Evolutionary conservation across 35 echinoderm and acorn worm species (phyloP).

Genomic region (Ophiothrix spiculata): DNA sequence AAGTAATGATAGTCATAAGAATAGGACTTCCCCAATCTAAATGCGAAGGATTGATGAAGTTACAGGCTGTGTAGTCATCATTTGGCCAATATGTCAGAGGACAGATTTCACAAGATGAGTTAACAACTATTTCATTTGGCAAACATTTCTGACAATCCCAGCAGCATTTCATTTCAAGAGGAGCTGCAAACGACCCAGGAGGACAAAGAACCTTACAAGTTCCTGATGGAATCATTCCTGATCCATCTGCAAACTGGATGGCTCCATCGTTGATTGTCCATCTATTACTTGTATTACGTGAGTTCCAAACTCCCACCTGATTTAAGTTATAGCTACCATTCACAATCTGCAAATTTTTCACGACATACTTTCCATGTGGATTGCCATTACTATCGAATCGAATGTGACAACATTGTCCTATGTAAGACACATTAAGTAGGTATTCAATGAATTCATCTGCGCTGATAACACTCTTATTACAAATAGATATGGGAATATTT

Average conservation of each 20-base stretch:
- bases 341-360: conserved; percentile 30
- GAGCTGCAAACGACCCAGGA: background rate
- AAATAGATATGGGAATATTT: no score
- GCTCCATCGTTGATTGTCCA: background rate
- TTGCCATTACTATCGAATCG: conserved; percentile 30
- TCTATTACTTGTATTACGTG: background rate
- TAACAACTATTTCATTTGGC: conserved; percentile 15
- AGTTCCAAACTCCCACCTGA: conserved; percentile 21
- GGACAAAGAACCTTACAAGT: background rate
- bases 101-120: conserved; percentile 16
- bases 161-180: conserved; percentile 9
- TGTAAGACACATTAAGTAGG: conserved; percentile 10
- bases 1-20: background rate
- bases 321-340: conserved; percentile 22
- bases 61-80: conserved; percentile 22
- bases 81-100: conserved; percentile 22
- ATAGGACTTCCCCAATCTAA: conserved; percentile 1
- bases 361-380: conserved; percentile 34
- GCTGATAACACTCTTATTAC: background rate
- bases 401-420: conserved; percentile 5
- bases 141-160: conserved; percentile 16
- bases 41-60: background rate
- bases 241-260: background rate
- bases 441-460: conserved; percentile 5
- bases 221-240: background rate